phyloP scores from a whole-genome alignment of 2,797 vertebrate genomes.

The Gymnopithys bicolor region DNA sequence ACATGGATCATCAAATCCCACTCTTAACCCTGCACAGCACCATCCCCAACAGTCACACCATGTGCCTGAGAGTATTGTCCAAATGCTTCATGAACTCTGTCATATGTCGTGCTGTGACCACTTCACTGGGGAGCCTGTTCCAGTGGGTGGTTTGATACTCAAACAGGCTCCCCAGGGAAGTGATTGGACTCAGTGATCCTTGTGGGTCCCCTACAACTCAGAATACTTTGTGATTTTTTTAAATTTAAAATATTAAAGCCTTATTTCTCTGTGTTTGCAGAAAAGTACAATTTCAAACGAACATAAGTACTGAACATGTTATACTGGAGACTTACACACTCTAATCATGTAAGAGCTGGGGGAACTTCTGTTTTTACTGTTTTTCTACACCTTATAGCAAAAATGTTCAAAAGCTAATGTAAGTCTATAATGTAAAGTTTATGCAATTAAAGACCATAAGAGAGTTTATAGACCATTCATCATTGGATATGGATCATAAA shows the following conservation, averaged over 20 bases:
- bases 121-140: not conserved
- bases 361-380: not conserved
- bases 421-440: slow-evolving; percentile 75
- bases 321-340: not conserved
- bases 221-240: not conserved
- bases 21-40: not conserved
- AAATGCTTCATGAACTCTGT: not conserved
- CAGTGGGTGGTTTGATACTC: not conserved
- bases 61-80: not conserved
- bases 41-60: not conserved
- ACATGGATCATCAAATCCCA: not conserved
- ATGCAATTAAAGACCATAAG: slow-evolving; percentile 76
- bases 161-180: not conserved
- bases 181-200: not conserved
- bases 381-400: slow-evolving; percentile 59
- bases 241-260: slow-evolving; percentile 38
- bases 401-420: slow-evolving; percentile 64
- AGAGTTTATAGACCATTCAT: slow-evolving; percentile 78
- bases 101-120: not conserved
- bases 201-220: not conserved
- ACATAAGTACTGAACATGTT: not conserved
- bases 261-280: slow-evolving; percentile 33
- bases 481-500: slow-evolving; percentile 78
- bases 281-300: slow-evolving; percentile 40
- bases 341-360: slow-evolving; percentile 14